These are phyloP conservation scores for Parapsyche elsis DNA, from an alignment of 1,140 invertebrate species.

Conservation along the genomic window DNA sequence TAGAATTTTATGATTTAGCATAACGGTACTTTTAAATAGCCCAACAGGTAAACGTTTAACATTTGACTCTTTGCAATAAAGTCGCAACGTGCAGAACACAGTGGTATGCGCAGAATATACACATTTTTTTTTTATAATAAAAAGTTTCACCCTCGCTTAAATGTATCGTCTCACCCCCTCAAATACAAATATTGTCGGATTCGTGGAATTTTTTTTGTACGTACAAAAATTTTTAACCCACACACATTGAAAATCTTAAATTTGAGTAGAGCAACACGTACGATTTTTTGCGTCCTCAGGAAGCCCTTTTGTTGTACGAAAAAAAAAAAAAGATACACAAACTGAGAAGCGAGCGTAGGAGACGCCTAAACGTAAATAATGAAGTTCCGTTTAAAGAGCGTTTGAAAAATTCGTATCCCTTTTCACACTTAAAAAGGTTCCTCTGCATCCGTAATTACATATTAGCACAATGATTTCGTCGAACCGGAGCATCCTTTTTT, in stretches of 20 bases:
- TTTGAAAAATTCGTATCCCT: not conserved
- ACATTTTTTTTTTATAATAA: not conserved
- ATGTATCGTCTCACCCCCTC: not conserved
- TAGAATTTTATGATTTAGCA: not conserved
- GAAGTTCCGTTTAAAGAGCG: conserved; percentile 9
- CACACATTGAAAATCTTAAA: conserved; percentile 20
- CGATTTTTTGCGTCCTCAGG: conserved; percentile 12
- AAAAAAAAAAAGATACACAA: not conserved
- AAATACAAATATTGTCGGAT: not conserved
- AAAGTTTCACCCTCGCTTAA: not conserved
- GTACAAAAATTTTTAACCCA: not conserved
- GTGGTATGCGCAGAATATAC: no score
- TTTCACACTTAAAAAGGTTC: not conserved
- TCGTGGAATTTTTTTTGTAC: conserved; percentile 5
- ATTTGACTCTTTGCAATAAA: no score
- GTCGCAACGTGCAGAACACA: no score
- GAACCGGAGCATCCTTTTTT: conserved; percentile 1
- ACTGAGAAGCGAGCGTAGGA: not conserved
- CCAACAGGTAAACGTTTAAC: no score
- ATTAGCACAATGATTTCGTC: not conserved
- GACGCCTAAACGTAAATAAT: not conserved
- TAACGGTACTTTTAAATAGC: not conserved
- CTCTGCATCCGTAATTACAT: not conserved
- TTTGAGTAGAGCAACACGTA: conserved; percentile 1
- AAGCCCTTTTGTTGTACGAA: conserved; percentile 1